Evolutionary conservation across 2,888 invertebrate genomes (phyloP).

Genomic region (Arge pagana): DNA sequence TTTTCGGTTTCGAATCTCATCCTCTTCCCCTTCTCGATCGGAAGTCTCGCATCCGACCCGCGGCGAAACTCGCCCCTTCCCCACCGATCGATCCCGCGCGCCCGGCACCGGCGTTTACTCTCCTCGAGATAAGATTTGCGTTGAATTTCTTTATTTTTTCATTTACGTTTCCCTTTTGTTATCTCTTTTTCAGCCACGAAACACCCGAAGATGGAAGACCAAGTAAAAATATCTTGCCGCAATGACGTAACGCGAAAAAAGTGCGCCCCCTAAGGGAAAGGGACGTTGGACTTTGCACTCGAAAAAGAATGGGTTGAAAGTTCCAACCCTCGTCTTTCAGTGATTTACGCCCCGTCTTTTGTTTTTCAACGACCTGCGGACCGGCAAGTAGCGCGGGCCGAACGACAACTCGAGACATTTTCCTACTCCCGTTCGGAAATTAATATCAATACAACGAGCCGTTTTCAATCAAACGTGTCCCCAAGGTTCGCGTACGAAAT

Average conservation of each 20-base stretch:
- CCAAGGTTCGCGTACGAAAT: no score
- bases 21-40: not conserved
- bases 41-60: no score
- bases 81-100: no score
- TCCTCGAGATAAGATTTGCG: no score
- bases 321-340: slow-evolving; percentile 21
- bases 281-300: slow-evolving; percentile 27
- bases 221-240: slow-evolving; percentile 33
- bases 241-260: slow-evolving; percentile 31
- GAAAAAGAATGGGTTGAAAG: slow-evolving; percentile 46
- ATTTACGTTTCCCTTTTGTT: slow-evolving; percentile 42
- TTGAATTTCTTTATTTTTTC: slow-evolving; percentile 31
- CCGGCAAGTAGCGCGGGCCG: slow-evolving; percentile 1
- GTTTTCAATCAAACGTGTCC: no score
- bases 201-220: slow-evolving; percentile 36
- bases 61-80: no score
- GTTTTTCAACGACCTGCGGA: slow-evolving; percentile 1
- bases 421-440: no score
- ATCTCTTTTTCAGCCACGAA: slow-evolving; percentile 49
- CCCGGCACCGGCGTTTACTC: no score
- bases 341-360: slow-evolving; percentile 16
- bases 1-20: not conserved
- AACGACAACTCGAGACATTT: slow-evolving; percentile 5
- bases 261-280: slow-evolving; percentile 26
- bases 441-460: no score